Evolutionary conservation across 2,113 vertebrate genomes (phyloP), one percentile per base, ranked within the genome.

Genomic region (Trichechus manatus): DNA sequence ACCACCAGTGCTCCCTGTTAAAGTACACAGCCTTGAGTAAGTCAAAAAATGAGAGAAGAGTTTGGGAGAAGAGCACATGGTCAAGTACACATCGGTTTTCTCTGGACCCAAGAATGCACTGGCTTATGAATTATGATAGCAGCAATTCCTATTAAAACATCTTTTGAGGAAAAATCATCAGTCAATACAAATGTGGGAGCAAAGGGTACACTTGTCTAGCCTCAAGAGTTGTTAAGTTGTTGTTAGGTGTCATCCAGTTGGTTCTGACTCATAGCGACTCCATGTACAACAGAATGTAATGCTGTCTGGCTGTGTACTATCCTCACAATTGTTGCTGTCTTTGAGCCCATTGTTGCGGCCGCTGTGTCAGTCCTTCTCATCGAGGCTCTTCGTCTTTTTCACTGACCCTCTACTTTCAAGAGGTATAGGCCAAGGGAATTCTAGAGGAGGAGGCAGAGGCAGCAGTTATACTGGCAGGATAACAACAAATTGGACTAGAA

Each of bases 81-180:
- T 5, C 78, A 13, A 77, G 42, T 59, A 33, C 11, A 23, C 4
- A 72, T 29, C n/a, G 4, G 36, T 42, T 91, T 94, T 84, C 50
- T 70, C 70, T 84, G 15, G 17, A 9, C 33, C 44, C 15, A 11
- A 47, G 27, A 59, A 91, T 39, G 1, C 19, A 59, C 11, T 89
- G 79, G 9, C 6, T 59, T 39, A 27, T 68, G 50, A 68, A 92
- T 50, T 31, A 84, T 19, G 53, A 19, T 11, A 77, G 68, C n/a
- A 70, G 10, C 11, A n/a, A 70, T 78, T 84, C 44, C 10, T 53
- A 9, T 78, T 36, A 63, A 88, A 77, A 36, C 2, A 70, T 72
- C 17, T 63, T 94, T 92, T 79, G 83, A 79, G n/a, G 27, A 92
- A 86, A 86, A 79, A 72, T 42, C 15, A 79, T 78, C 23, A 92